Conservation (phyloP, 2,888 invertebrate genomes). For the Ennomos erosarius region DNA sequence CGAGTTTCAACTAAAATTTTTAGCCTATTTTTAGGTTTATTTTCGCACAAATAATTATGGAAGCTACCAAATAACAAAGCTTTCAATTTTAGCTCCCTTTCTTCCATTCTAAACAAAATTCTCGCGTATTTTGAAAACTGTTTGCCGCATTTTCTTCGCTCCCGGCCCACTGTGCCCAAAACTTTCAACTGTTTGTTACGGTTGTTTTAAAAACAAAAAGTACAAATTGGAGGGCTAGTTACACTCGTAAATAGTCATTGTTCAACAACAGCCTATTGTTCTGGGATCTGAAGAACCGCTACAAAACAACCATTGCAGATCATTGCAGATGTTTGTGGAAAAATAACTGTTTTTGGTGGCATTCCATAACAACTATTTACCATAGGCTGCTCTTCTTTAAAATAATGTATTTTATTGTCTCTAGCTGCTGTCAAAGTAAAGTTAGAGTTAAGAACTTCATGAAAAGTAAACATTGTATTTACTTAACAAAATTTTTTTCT, state of each 20-base stretch:
- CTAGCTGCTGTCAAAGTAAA: too few species aligned
- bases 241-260: conserved; percentile 22
- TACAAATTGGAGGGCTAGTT: conserved; percentile 22
- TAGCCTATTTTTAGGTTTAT: too few species aligned
- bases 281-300: conserved; percentile 21
- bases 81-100: too few species aligned
- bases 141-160: conserved; percentile 10
- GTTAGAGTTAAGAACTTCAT: too few species aligned
- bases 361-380: too few species aligned
- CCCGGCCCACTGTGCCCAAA: background rate
- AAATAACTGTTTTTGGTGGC: conserved; percentile 15
- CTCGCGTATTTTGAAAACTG: background rate
- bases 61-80: too few species aligned
- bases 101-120: background rate
- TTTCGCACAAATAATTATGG: too few species aligned
- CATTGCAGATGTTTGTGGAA: conserved; percentile 8
- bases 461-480: too few species aligned
- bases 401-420: too few species aligned
- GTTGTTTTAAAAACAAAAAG: conserved; percentile 24
- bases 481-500: too few species aligned
- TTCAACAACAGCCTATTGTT: conserved; percentile 31
- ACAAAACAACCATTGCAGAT: conserved; percentile 1
- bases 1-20: too few species aligned
- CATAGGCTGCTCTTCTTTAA: too few species aligned
- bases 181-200: conserved; percentile 11